Evolutionary conservation across 2,888 invertebrate species (phyloP).

Genomic region (Agriotes lineatus): DNA sequence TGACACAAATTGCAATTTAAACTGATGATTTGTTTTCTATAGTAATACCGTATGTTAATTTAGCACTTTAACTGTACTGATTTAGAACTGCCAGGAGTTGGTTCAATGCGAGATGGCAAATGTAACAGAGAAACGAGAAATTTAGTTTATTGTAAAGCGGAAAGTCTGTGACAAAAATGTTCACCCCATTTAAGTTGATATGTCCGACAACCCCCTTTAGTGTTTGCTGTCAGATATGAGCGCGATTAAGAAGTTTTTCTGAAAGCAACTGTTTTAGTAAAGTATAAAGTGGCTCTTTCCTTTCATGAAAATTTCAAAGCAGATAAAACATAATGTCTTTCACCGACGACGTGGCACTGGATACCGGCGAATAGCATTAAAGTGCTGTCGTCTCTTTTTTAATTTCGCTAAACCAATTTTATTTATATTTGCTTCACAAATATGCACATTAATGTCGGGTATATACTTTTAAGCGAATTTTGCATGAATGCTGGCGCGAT

Average conservation of each 20-base stretch:
- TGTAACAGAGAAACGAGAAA: no score
- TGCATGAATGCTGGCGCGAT: background rate
- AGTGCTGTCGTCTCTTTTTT: background rate
- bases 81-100: no score
- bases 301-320: slow-evolving; percentile 23
- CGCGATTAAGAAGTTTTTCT: slow-evolving; percentile 34
- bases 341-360: background rate
- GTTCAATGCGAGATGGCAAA: no score
- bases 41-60: no score
- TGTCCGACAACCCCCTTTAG: slow-evolving; percentile 26
- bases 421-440: background rate
- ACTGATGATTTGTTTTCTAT: no score
- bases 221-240: slow-evolving; percentile 28
- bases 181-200: slow-evolving; percentile 31
- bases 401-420: slow-evolving; percentile 5
- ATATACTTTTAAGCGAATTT: slow-evolving; percentile 1
- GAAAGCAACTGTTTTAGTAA: slow-evolving; percentile 30
- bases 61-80: no score
- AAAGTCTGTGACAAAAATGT: slow-evolving; percentile 20
- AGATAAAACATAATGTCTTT: slow-evolving; percentile 22
- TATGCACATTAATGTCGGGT: background rate
- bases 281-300: slow-evolving; percentile 25
- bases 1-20: no score
- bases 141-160: slow-evolving; percentile 16
- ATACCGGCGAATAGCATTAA: slow-evolving; percentile 4